Evolutionary conservation across 2,113 vertebrate genomes (phyloP).

Genomic region (Psilopogon haemacephalus): DNA sequence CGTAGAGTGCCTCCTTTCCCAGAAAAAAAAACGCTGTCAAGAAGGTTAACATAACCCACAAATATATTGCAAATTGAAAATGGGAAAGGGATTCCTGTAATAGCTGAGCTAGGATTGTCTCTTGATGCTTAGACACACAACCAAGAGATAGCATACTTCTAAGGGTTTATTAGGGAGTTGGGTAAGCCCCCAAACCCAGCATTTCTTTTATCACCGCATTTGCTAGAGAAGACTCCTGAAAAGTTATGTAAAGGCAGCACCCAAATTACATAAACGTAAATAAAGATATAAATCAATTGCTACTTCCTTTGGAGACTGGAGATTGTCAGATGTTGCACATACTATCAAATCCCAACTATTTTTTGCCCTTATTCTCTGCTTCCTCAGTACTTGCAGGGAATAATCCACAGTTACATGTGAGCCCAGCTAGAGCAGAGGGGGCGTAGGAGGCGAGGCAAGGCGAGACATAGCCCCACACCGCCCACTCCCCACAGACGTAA

Average conservation of each 20-base stretch:
- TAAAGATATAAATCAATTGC: not conserved
- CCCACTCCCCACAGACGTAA: slow-evolving; percentile 31
- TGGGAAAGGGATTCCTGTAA: not conserved
- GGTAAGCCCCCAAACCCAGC: not conserved
- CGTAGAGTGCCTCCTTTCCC: not conserved
- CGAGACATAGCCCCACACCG: not conserved
- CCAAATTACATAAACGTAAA: slow-evolving; percentile 8
- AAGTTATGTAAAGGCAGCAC: slow-evolving; percentile 11
- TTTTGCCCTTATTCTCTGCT: slow-evolving; percentile 52
- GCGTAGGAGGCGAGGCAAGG: slow-evolving; percentile 20
- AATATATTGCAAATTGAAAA: not conserved
- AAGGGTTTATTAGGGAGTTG: not conserved
- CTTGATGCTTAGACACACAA: not conserved
- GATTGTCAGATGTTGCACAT: slow-evolving; percentile 33
- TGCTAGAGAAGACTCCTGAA: not conserved
- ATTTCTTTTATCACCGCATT: not conserved
- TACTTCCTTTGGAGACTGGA: not conserved
- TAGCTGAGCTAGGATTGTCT: not conserved
- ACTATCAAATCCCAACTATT: slow-evolving; percentile 41
- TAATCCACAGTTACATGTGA: not conserved
- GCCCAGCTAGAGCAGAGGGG: not conserved
- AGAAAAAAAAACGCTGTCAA: not conserved
- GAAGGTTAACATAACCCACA: not conserved
- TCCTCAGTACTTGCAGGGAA: not conserved
- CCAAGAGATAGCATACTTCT: not conserved